Percentiles rank a stretch among this genome's conserved stretches.
These are phyloP conservation scores for Gymnoscelis rufifasciata DNA, from an alignment of 2,888 invertebrate genomes.

Conservation along the genomic window DNA sequence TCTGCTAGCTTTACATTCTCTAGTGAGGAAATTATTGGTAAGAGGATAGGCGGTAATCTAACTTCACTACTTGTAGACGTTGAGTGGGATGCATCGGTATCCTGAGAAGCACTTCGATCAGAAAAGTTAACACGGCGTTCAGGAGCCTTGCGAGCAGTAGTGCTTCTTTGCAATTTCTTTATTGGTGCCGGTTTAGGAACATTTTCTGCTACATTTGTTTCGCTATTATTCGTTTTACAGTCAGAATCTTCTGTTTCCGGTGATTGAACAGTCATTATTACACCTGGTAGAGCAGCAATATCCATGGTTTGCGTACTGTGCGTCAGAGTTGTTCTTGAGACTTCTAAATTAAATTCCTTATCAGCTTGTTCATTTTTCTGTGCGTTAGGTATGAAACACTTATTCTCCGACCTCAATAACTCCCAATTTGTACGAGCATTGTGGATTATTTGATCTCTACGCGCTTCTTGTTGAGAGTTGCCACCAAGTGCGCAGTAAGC, in stretches of 20 bases:
- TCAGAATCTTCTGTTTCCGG: constrained; percentile 55
- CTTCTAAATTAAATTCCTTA: constrained; percentile 53
- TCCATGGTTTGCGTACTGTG: constrained; percentile 49
- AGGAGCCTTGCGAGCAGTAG: constrained; percentile 63
- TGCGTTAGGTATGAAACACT: constrained; percentile 67
- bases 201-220: constrained; percentile 43
- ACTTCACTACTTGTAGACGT: constrained; percentile 81
- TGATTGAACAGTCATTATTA: constrained; percentile 51
- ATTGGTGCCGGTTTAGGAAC: constrained; percentile 40
- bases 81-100: constrained; percentile 80
- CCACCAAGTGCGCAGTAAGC: constrained; percentile 82
- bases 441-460: constrained; percentile 90
- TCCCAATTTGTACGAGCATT: constrained; percentile 94
- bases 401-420: constrained; percentile 82
- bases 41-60: constrained; percentile 84
- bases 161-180: constrained; percentile 63
- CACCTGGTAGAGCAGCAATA: constrained; percentile 48
- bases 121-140: constrained; percentile 76
- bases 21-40: constrained; percentile 83
- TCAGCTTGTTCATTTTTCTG: constrained; percentile 55
- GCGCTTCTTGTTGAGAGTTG: constrained; percentile 77
- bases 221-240: constrained; percentile 49
- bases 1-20: constrained; percentile 72
- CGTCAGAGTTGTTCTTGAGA: constrained; percentile 35
- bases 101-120: constrained; percentile 79